phyloP scores from a whole-genome alignment of 2,113 vertebrate genomes.

The Poeciliopsis retropinna region DNA sequence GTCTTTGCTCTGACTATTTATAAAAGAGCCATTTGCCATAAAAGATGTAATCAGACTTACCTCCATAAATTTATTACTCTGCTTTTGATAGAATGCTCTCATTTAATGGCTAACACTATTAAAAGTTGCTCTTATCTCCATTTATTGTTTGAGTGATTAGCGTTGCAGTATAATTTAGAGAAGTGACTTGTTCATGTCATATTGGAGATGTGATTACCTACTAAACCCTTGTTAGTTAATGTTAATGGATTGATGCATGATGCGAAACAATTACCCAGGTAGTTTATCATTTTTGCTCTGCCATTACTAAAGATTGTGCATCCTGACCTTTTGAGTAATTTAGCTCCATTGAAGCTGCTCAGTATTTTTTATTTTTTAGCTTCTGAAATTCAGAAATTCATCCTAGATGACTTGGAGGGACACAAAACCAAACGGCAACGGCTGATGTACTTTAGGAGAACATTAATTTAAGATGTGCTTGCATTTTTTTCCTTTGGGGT shows the following conservation, averaged over 20 bases:
- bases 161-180: neutral
- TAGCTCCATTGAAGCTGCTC: neutral
- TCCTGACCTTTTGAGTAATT: neutral
- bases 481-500: neutral
- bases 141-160: constrained; percentile 5
- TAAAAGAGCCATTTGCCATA: constrained; percentile 4
- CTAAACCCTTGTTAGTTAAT: neutral
- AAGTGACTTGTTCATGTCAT: constrained; percentile 14
- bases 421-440: neutral
- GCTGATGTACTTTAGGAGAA: neutral
- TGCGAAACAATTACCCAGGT: constrained; percentile 1
- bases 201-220: constrained; percentile 2
- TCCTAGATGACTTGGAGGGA: neutral
- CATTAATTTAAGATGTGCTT: neutral
- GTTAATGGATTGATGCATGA: neutral
- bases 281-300: constrained; percentile 7
- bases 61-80: constrained; percentile 15
- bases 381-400: neutral
- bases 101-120: neutral
- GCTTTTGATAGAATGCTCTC: neutral
- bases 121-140: constrained; percentile 9
- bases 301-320: constrained; percentile 11
- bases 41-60: constrained; percentile 36
- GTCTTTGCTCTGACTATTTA: constrained; percentile 13
- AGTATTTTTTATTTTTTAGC: neutral